A percentile compares a stretch with the other conserved stretches of the same genome.
Evolutionary conservation across 2,113 vertebrate species (phyloP).

Genomic region (Sceloporus tristichus): DNA sequence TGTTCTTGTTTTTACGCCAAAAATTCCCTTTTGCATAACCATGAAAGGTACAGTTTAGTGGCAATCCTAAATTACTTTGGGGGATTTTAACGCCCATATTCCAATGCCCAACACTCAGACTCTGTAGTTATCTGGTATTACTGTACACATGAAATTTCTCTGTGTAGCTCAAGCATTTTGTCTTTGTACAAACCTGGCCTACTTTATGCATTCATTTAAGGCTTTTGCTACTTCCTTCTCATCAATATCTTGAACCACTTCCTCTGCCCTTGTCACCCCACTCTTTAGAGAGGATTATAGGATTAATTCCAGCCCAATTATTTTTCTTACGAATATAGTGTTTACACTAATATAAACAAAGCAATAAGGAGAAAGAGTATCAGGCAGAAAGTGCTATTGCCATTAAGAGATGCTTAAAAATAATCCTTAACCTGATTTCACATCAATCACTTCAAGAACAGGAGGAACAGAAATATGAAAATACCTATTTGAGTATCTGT

Average conservation of each 20-base stretch:
- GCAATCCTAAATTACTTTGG: too few species aligned
- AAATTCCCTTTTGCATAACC: too few species aligned
- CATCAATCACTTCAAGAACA: not conserved
- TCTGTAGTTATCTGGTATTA: not conserved
- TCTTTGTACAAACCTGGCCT: not conserved
- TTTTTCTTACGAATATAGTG: not conserved
- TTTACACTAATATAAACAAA: slow-evolving; percentile 8
- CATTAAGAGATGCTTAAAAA: not conserved
- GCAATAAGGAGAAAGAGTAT: not conserved
- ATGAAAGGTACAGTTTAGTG: too few species aligned
- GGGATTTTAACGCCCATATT: too few species aligned
- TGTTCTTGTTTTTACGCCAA: too few species aligned
- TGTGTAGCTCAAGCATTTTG: not conserved
- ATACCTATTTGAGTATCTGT: too few species aligned
- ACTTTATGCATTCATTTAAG: not conserved
- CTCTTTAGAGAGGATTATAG: slow-evolving; percentile 7
- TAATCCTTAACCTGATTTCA: not conserved
- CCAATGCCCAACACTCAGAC: too few species aligned
- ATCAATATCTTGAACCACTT: slow-evolving; percentile 8
- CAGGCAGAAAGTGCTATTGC: not conserved
- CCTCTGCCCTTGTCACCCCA: too few species aligned
- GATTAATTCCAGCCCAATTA: slow-evolving; percentile 16
- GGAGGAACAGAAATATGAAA: not conserved
- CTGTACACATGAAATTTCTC: not conserved
- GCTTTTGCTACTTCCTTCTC: not conserved